Evolutionary conservation across 2,888 invertebrate species (phyloP).

Genomic region (Aricia artaxerxes): DNA sequence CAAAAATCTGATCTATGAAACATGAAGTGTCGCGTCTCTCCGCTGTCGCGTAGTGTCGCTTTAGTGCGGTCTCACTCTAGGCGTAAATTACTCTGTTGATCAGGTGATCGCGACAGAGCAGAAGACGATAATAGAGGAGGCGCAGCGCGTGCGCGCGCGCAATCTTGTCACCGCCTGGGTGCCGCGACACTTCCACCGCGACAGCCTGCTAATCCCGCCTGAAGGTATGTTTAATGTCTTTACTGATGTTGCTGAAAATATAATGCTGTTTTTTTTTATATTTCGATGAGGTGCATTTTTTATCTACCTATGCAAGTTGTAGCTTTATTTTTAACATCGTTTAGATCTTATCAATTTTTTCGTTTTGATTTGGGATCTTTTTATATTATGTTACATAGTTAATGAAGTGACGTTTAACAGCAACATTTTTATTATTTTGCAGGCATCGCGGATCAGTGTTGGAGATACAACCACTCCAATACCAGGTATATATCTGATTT

Average conservation of each 20-base stretch:
- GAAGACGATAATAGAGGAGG: constrained; percentile 94
- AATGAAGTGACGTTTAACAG: not conserved
- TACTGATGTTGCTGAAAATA: too few species aligned
- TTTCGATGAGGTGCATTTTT: too few species aligned
- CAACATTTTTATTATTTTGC: constrained; percentile 31
- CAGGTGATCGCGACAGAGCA: constrained; percentile 93
- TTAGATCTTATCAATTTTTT: too few species aligned
- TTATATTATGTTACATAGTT: too few species aligned
- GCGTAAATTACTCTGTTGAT: not conserved
- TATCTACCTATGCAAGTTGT: too few species aligned
- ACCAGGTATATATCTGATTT: constrained; percentile 44
- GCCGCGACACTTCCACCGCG: constrained; percentile 84
- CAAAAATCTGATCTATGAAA: too few species aligned
- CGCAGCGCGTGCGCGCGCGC: constrained; percentile 87
- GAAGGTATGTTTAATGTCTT: constrained; percentile 50
- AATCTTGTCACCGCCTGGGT: constrained; percentile 84
- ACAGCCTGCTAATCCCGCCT: constrained; percentile 45
- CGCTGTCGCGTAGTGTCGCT: too few species aligned
- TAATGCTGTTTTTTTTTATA: too few species aligned
- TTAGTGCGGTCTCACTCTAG: too few species aligned
- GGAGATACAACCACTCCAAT: constrained; percentile 64
- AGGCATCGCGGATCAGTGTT: constrained; percentile 67
- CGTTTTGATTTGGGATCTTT: too few species aligned
- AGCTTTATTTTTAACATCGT: too few species aligned
- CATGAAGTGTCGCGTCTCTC: too few species aligned